Evolutionary conservation across 2,113 vertebrate species (phyloP).

Genomic region (Halcyon malimbica): DNA sequence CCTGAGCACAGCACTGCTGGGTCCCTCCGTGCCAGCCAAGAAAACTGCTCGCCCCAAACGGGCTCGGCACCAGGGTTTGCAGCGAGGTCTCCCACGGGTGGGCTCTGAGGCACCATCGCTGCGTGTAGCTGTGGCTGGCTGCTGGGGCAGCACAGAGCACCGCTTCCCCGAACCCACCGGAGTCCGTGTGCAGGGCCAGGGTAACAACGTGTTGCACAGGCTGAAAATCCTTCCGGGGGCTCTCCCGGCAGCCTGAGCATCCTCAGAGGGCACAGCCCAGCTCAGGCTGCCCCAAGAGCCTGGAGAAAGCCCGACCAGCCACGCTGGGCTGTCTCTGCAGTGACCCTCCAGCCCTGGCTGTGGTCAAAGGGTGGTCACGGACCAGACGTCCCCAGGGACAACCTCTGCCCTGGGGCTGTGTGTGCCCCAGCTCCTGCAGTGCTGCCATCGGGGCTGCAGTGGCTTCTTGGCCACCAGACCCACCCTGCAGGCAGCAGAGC

Average conservation of each 20-base stretch:
- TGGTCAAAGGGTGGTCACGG: not conserved
- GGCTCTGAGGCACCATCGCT: fast-evolving
- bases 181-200: fast-evolving
- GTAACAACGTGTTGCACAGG: fast-evolving
- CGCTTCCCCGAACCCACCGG: fast-evolving
- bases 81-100: not conserved
- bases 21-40: fast-evolving
- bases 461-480: not conserved
- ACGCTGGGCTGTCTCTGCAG: not conserved
- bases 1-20: fast-evolving
- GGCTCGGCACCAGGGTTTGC: fast-evolving
- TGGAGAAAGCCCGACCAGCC: not conserved
- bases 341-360: too few relatives aligned
- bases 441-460: not conserved
- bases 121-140: not conserved
- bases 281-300: not conserved
- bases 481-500: not conserved
- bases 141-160: not conserved
- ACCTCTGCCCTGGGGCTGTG: not conserved
- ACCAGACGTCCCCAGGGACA: fast-evolving
- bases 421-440: not conserved
- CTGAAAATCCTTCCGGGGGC: fast-evolving
- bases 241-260: not conserved
- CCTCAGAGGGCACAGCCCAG: not conserved
- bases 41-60: fast-evolving